phyloP scores from a whole-genome alignment of 2,888 invertebrate genomes.

The Thera britannica region DNA sequence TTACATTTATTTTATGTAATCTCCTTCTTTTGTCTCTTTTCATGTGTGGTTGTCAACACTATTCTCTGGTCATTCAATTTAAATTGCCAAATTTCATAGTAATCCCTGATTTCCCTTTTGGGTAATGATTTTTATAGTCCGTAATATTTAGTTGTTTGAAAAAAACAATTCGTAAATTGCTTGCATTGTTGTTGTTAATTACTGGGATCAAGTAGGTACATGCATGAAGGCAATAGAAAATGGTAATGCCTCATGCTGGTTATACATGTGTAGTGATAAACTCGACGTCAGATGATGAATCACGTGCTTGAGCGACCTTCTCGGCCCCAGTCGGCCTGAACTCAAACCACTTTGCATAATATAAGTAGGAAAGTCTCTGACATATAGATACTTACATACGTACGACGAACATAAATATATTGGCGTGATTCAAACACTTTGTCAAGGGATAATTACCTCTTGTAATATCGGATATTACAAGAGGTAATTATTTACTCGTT shows the following conservation, averaged over 20 bases:
- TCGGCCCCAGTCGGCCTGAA: constrained; percentile 23
- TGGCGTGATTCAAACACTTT: constrained; percentile 30
- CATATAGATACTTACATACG: constrained; percentile 13
- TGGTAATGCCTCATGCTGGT: constrained; percentile 8
- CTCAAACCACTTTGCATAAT: constrained; percentile 24
- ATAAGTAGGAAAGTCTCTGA: constrained; percentile 31
- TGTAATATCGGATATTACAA: too few species aligned
- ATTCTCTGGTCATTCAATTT: not conserved
- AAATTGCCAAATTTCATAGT: not conserved
- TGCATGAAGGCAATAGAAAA: constrained; percentile 10
- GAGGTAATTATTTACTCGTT: too few species aligned
- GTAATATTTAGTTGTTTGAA: not conserved
- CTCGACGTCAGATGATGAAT: constrained; percentile 46
- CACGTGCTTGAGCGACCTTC: constrained; percentile 50
- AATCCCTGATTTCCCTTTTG: too few species aligned
- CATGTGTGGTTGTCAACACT: not conserved
- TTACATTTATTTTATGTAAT: too few species aligned
- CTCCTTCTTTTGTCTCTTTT: not conserved
- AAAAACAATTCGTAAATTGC: constrained; percentile 10
- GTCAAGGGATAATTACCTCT: constrained; percentile 6
- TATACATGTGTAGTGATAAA: constrained; percentile 25
- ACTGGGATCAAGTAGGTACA: not conserved
- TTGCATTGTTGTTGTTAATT: not conserved
- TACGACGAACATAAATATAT: not conserved
- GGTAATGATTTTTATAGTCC: not conserved